A percentile compares a stretch with the other conserved stretches of the same genome.
phyloP scores from a whole-genome alignment of 2,888 invertebrate species.

The Cremastinae sp. region DNA sequence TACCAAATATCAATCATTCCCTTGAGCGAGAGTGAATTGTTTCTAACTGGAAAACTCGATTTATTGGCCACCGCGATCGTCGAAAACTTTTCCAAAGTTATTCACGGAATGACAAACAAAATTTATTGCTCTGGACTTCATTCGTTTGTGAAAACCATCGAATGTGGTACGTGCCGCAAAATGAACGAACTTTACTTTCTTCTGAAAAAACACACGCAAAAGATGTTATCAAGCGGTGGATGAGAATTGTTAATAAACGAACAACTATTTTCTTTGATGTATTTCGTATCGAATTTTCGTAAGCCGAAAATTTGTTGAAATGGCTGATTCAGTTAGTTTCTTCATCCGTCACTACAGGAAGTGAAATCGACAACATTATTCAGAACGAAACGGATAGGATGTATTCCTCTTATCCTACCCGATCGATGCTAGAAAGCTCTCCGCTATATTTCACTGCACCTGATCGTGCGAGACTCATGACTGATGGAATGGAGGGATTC shows the following conservation, averaged over 20 bases:
- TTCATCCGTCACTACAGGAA: too few relatives aligned
- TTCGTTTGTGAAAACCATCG: not conserved
- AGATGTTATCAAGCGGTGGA: too few relatives aligned
- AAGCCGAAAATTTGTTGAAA: too few relatives aligned
- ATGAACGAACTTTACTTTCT: too few relatives aligned
- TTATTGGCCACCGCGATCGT: not conserved
- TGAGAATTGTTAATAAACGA: too few relatives aligned
- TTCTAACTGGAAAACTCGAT: too few relatives aligned
- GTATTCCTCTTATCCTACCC: not conserved
- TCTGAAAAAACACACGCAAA: too few relatives aligned
- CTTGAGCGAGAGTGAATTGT: too few relatives aligned
- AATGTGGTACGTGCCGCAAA: not conserved
- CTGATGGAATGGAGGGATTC: not conserved
- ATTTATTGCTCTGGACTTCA: not conserved
- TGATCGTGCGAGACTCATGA: not conserved
- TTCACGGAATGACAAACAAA: not conserved
- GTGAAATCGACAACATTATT: not conserved
- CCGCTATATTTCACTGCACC: constrained; percentile 5
- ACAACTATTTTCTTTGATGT: too few relatives aligned
- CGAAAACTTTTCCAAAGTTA: not conserved
- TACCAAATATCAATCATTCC: not conserved
- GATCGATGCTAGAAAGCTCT: constrained; percentile 16
- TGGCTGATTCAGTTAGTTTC: too few relatives aligned
- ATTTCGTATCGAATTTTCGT: too few relatives aligned
- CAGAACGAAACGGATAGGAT: not conserved